These are phyloP conservation scores for Rhyacichthys aspro DNA, from an alignment of 2,797 vertebrate species.

Conservation along the genomic window DNA sequence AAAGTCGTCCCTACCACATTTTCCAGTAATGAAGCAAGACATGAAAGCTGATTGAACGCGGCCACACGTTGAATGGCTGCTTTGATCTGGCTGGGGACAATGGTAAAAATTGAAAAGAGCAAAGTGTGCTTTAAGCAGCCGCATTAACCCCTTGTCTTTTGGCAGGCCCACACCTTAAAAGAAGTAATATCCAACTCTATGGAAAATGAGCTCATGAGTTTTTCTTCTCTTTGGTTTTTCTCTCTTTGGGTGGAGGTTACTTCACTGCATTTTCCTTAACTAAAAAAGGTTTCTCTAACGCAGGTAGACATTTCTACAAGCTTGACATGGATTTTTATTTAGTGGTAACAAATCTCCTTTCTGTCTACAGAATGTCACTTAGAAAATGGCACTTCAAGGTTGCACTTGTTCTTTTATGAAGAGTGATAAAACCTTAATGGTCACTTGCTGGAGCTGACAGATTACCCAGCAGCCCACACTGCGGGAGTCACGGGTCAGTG, in stretches of 20 bases:
- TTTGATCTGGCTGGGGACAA: constrained; percentile 80
- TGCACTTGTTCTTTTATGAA: constrained; percentile 42
- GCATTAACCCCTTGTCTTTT: constrained; percentile 80
- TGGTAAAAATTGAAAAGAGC: constrained; percentile 80
- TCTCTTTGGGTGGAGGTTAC: constrained; percentile 40
- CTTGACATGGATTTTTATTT: neutral
- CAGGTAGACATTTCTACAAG: neutral
- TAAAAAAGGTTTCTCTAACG: constrained; percentile 9
- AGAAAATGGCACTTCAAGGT: constrained; percentile 31
- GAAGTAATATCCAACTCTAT: constrained; percentile 63
- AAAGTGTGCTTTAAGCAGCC: constrained; percentile 77
- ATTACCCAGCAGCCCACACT: constrained; percentile 45
- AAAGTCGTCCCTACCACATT: constrained; percentile 78
- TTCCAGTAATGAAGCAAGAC: constrained; percentile 81
- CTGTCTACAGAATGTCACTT: neutral
- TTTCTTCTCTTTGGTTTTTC: constrained; percentile 32
- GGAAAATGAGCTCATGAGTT: constrained; percentile 63
- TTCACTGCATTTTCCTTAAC: constrained; percentile 38
- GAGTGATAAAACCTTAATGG: constrained; percentile 46
- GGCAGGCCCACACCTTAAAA: constrained; percentile 77
- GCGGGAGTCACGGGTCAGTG: constrained; percentile 51
- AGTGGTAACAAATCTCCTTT: neutral
- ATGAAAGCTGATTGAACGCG: constrained; percentile 76
- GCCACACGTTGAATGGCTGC: constrained; percentile 71
- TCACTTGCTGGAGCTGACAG: constrained; percentile 31